These are phyloP conservation scores for Temnopleurus reevesii DNA, from an alignment of 53 echinoderm and acorn worm species.

Conservation along the genomic window DNA sequence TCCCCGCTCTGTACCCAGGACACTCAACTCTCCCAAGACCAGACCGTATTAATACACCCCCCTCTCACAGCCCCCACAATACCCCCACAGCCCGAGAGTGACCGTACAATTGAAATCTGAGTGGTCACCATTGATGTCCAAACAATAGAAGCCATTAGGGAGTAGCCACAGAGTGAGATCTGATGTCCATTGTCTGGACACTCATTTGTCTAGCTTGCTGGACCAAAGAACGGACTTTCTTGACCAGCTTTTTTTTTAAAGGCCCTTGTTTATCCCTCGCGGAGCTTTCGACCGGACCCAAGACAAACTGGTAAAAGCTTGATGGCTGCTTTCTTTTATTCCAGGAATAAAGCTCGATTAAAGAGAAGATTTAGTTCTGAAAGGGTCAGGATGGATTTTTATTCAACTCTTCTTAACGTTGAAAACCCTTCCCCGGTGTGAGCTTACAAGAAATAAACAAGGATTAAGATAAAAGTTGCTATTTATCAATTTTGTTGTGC, in stretches of 20 bases:
- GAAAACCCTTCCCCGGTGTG: background rate
- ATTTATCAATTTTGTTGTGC: no score
- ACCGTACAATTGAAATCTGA: slow-evolving; percentile 34
- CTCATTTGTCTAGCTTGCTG: slow-evolving; percentile 39
- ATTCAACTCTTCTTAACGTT: background rate
- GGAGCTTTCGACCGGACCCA: background rate
- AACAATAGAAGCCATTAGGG: slow-evolving; percentile 33
- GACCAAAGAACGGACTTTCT: background rate
- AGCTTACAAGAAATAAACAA: slow-evolving; percentile 5
- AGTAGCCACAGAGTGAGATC: background rate
- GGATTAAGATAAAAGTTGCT: background rate
- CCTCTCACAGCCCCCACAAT: background rate
- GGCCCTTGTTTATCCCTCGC: background rate
- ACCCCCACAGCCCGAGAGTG: background rate
- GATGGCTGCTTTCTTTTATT: background rate
- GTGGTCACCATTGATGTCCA: background rate
- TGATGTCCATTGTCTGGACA: slow-evolving; percentile 16
- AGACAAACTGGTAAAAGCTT: background rate
- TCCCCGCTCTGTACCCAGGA: no score
- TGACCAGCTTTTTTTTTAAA: background rate
- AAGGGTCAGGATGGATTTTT: background rate
- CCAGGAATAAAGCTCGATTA: background rate
- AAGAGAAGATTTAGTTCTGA: background rate
- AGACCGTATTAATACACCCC: slow-evolving; percentile 29
- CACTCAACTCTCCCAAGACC: slow-evolving; percentile 20